These are phyloP conservation scores for Lapara coniferarum DNA, from an alignment of 2,888 invertebrate genomes.

Conservation along the genomic window DNA sequence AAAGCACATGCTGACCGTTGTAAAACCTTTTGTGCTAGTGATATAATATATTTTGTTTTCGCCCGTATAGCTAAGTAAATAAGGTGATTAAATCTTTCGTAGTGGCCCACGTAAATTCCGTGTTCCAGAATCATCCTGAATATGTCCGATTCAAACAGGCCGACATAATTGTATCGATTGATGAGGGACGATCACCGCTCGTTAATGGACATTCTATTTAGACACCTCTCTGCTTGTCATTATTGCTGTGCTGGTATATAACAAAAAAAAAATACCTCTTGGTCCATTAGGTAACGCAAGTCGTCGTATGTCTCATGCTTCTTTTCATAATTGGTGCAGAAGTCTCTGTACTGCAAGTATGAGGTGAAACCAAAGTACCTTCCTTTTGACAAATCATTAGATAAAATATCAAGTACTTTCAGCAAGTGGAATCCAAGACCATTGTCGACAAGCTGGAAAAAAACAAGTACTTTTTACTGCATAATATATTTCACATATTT, in stretches of 20 bases:
- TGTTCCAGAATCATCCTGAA: too few relatives aligned
- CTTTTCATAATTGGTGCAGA: slow-evolving; percentile 85
- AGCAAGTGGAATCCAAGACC: slow-evolving; percentile 43
- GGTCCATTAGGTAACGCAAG: slow-evolving; percentile 3
- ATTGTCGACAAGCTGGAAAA: slow-evolving; percentile 43
- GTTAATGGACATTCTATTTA: too few relatives aligned
- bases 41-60: too few relatives aligned
- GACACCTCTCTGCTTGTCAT: too few relatives aligned
- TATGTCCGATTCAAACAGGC: too few relatives aligned
- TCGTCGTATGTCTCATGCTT: slow-evolving; percentile 21
- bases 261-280: slow-evolving; percentile 17
- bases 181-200: too few relatives aligned
- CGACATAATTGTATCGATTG: too few relatives aligned
- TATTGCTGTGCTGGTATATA: too few relatives aligned
- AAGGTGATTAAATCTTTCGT: too few relatives aligned
- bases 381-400: slow-evolving; percentile 60
- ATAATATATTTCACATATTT: background rate
- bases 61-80: too few relatives aligned
- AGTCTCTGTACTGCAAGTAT: slow-evolving; percentile 91
- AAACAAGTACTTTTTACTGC: background rate
- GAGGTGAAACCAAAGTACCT: slow-evolving; percentile 92
- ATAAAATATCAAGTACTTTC: slow-evolving; percentile 41
- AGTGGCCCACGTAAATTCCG: too few relatives aligned
- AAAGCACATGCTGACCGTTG: too few relatives aligned
- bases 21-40: background rate